Evolutionary conservation across 2,888 invertebrate species (phyloP), one percentile per base, ranked within the genome.

Genomic region (Ophioninae sp.): DNA sequence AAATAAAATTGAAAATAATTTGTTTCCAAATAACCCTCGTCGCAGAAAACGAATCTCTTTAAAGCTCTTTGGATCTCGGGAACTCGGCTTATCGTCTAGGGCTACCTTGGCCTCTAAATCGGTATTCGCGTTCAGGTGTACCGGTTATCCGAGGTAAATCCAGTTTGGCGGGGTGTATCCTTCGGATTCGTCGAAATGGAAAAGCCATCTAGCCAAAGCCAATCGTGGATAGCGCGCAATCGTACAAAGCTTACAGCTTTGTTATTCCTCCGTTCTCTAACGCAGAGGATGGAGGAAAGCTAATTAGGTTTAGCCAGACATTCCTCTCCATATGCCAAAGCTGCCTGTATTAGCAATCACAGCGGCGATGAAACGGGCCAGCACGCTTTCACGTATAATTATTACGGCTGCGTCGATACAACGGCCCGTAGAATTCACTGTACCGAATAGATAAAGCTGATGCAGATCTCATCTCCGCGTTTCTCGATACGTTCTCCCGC

Each of bases 271-370:
- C 37, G 22, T n/a, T 20, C 37, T 58, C 59, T 41, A 58, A 41
- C 63, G 39, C 58, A n/a, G n/a, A 17, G 71, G 20, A 23, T 20
- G 17, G 56, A 58, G 37, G 41, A 78, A 73, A 74, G 73, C 78
- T 82, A 82, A 82, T 82, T 82, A 44, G 73, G 68, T 82, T 78
- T 44, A 20, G 78, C 58, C 63, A 68, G 63, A 69, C 23, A 68
- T 82, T 77, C 22, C 68, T 64, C 67, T 51, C 51, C 17, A n/a
- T 51, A 10, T 67, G 68, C 61, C 22, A 58, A 73, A 73, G 61
- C 68, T 77, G 22, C 39, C 73, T 78, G 41, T 69, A 82, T 82
- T 82, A 78, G 81, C 68, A 82, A 82, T 81, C 67, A 77, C 51
- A 59, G 64, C 51, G 51, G n/a, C 67, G 41, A 17, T 67, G 65